phyloP scores from a whole-genome alignment of 2,113 vertebrate species.

The Pimephales promelas region DNA sequence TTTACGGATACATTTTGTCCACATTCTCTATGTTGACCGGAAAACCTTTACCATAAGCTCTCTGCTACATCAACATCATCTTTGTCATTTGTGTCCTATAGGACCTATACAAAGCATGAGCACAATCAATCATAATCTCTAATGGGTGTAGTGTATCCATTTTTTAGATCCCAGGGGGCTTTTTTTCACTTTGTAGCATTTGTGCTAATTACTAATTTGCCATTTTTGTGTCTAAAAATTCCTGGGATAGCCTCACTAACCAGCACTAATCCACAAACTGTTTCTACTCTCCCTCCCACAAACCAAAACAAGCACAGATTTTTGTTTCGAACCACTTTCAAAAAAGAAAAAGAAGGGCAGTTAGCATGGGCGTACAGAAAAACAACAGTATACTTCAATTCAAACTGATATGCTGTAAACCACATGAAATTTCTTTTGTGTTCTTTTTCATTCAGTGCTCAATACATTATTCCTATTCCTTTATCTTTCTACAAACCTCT shows the following conservation, averaged over 20 bases:
- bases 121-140: not conserved
- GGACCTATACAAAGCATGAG: not conserved
- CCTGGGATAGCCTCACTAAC: constrained; percentile 21
- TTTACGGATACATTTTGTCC: not conserved
- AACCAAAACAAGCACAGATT: constrained; percentile 30
- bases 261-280: constrained; percentile 15
- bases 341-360: not conserved
- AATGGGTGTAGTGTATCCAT: not conserved
- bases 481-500: not conserved
- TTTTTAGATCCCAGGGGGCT: not conserved
- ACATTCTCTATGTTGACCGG: not conserved
- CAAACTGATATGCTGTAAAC: constrained; percentile 5
- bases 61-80: not conserved
- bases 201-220: not conserved
- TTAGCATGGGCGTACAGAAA: not conserved
- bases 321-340: not conserved
- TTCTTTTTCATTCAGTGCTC: not conserved
- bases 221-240: constrained; percentile 2
- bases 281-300: not conserved
- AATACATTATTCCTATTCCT: not conserved
- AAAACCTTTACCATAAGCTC: not conserved
- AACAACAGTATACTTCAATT: not conserved
- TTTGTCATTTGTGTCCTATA: not conserved
- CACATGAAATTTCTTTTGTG: constrained; percentile 1
- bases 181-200: not conserved